Conservation (phyloP, 2,888 invertebrate species). For the Alcis repandata region DNA sequence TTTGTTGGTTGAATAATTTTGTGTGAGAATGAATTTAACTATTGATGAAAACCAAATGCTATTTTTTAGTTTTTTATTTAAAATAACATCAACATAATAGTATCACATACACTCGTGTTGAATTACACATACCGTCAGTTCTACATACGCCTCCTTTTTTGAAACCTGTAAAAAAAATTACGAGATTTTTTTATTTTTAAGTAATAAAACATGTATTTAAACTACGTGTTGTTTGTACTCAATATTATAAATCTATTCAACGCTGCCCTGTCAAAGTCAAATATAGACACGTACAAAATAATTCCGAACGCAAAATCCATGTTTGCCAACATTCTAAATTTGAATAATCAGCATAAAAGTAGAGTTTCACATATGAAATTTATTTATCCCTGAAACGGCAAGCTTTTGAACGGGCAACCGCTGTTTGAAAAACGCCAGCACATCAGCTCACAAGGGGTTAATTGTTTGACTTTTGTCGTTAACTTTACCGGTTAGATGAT, state of each 20-base stretch:
- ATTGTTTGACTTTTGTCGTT: conserved; percentile 76
- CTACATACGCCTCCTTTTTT: too few species aligned
- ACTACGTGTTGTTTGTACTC: too few species aligned
- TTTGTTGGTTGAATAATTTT: too few species aligned
- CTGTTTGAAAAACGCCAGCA: conserved; percentile 64
- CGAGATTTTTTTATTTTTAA: conserved; percentile 54
- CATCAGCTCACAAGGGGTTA: conserved; percentile 66
- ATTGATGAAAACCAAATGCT: too few species aligned
- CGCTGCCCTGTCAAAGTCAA: neutral
- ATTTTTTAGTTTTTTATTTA: too few species aligned
- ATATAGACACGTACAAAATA: conserved; percentile 17
- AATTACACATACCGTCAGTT: too few species aligned
- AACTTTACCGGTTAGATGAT: conserved; percentile 69
- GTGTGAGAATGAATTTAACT: too few species aligned
- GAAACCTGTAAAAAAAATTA: too few species aligned
- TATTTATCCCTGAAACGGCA: conserved; percentile 50
- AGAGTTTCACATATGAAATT: conserved; percentile 68
- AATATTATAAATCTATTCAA: neutral
- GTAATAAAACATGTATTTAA: too few species aligned
- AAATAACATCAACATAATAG: too few species aligned
- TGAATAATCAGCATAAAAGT: conserved; percentile 63
- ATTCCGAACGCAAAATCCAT: conserved; percentile 22
- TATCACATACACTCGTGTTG: too few species aligned
- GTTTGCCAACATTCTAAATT: conserved; percentile 31
- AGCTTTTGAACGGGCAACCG: conserved; percentile 48